phyloP scores from a whole-genome alignment of 2,113 vertebrate genomes.

The Lophochroa leadbeateri region DNA sequence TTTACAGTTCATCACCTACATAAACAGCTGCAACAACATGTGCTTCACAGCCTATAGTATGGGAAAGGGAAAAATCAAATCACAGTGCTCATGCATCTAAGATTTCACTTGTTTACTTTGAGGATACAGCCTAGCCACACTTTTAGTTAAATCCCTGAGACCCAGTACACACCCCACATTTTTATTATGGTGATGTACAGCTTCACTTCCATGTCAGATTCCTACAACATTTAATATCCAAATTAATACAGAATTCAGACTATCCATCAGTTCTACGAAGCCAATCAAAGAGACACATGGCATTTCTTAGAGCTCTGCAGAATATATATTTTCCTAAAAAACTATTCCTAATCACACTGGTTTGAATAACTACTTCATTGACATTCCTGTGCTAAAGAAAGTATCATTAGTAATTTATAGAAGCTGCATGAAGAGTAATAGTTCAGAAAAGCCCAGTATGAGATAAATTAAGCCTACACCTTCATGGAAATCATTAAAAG shows the following conservation, averaged over 20 bases:
- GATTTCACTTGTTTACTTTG: neutral
- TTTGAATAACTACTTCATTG: constrained; percentile 58
- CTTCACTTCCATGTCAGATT: neutral
- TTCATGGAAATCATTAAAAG: neutral
- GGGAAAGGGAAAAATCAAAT: neutral
- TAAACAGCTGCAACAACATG: neutral
- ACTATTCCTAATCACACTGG: neutral
- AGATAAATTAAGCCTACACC: constrained; percentile 3
- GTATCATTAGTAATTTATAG: constrained; percentile 37
- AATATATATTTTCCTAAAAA: neutral
- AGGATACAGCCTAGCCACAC: neutral
- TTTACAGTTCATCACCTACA: neutral
- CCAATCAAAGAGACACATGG: neutral
- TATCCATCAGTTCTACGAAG: neutral
- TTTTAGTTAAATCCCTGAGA: neutral
- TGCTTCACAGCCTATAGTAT: neutral
- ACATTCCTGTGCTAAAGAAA: constrained; percentile 48
- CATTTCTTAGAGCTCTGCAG: neutral
- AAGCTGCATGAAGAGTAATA: neutral
- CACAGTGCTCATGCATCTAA: neutral
- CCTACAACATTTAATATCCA: neutral
- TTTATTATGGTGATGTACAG: neutral
- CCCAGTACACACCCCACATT: neutral
- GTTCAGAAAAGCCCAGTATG: neutral
- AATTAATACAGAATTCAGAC: constrained; percentile 24